Base-by-base conservation (phyloP, 2,797 vertebrate species). In the Dermochelys coriacea region DNA sequence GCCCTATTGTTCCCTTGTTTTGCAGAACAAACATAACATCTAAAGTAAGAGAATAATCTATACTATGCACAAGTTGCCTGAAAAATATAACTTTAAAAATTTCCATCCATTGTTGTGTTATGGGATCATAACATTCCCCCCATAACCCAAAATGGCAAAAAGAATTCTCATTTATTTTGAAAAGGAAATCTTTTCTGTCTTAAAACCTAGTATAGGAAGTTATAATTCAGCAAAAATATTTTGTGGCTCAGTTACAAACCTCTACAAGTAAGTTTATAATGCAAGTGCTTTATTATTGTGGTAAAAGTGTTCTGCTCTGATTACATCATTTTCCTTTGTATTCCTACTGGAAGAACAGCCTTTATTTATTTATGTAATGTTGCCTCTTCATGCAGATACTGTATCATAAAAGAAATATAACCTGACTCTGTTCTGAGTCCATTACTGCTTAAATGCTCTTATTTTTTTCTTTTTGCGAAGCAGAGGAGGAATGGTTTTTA, bases 241-340 rank as follows among this genome's bases (percentile, higher is more conserved):
- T 96, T 83, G 45, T 57, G 12, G 15, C 82, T 97, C 92, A 93
- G 64, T 87, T 89, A 11, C 81, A 91, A 93, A 94, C 49, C 86
- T 84, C 3, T 12, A 80, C 91, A 97, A 91, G 75, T 5, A 85
- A 68, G 7, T 80, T 91, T 75, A 83, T 25, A 88, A 89, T 21
- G 55, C 64, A 90, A 75, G 87, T 61, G 89, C 1, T 87, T 80
- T 49, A 55, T 23, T 59, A n/a, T 9, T 59, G 88, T 68, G 49
- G 86, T 57, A 90, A 21, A 79, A 82, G 59, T 68, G 50, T 80
- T 83, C 29, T 54, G 75, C 52, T 94, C 61, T 8, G 31, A 61
- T 94, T 34, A 75, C 37, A 34, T 74, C 71, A 37, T 68, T 86
- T 57, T 79, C 84, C 78, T 94, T 91, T 79, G 16, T 83, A 75